phyloP scores from a whole-genome alignment of 2,888 invertebrate species.

The Nasonovia ribisnigri region DNA sequence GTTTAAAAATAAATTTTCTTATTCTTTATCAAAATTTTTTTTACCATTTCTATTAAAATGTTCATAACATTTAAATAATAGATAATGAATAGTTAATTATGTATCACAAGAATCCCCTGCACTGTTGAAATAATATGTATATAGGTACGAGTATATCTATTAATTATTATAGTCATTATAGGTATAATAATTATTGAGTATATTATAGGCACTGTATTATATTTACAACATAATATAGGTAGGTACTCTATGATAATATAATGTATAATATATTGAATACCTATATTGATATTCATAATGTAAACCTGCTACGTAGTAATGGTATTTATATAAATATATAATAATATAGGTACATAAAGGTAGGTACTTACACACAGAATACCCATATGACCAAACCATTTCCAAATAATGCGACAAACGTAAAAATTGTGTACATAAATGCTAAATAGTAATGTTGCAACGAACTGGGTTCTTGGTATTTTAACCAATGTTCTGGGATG shows the following conservation, averaged over 20 bases:
- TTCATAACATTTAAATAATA: not conserved
- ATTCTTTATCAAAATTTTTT: not conserved
- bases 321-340: not conserved
- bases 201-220: too few species aligned
- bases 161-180: too few species aligned
- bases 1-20: not conserved
- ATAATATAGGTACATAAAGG: not conserved
- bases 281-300: not conserved
- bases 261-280: not conserved
- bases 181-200: too few species aligned
- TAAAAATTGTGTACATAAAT: conserved; percentile 78
- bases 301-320: not conserved
- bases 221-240: not conserved
- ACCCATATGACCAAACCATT: conserved; percentile 90
- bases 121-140: too few species aligned
- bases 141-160: too few species aligned
- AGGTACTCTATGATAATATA: not conserved
- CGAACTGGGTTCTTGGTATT: conserved; percentile 84
- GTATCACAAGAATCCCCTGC: too few species aligned
- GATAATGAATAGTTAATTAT: not conserved
- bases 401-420: conserved; percentile 77
- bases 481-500: conserved; percentile 84
- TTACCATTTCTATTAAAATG: not conserved
- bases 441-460: conserved; percentile 84
- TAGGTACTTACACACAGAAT: conserved; percentile 80